Percentiles rank a stretch among this genome's conserved stretches.
These are phyloP conservation scores for Cygnus atratus DNA, from an alignment of 2,113 vertebrate species.

Conservation along the genomic window DNA sequence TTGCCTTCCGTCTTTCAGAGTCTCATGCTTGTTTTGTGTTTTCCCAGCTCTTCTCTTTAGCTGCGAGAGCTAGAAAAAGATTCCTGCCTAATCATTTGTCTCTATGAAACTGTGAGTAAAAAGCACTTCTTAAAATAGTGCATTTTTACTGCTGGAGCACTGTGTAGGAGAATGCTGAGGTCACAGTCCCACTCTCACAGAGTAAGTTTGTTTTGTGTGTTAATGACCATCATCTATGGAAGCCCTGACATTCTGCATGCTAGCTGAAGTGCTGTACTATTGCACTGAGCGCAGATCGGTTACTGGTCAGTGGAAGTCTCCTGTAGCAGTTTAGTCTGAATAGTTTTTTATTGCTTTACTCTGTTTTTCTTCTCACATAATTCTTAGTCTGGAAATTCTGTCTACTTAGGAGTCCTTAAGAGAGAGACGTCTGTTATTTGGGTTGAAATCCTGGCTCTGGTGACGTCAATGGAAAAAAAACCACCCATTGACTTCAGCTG, in stretches of 20 bases:
- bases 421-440: slow-evolving; percentile 47
- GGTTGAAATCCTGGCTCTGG: slow-evolving; percentile 59
- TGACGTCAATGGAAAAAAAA: slow-evolving; percentile 72
- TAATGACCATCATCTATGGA: neutral
- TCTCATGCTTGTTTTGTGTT: neutral
- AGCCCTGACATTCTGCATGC: neutral
- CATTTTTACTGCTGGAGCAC: neutral
- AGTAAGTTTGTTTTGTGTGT: neutral
- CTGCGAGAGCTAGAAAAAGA: neutral
- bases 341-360: slow-evolving; percentile 28
- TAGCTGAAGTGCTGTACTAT: neutral
- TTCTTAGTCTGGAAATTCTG: slow-evolving; percentile 51
- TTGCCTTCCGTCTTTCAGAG: neutral
- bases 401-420: slow-evolving; percentile 50
- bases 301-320: neutral
- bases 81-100: neutral
- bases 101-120: slow-evolving; percentile 9
- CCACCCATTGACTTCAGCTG: slow-evolving; percentile 55
- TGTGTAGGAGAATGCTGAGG: neutral
- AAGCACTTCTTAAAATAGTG: slow-evolving; percentile 32
- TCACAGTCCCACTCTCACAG: neutral
- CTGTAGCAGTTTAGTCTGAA: neutral
- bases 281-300: neutral
- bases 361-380: slow-evolving; percentile 14
- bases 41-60: neutral